Conservation (phyloP, 2,888 invertebrate genomes). For the Drosophila antonietae region DNA sequence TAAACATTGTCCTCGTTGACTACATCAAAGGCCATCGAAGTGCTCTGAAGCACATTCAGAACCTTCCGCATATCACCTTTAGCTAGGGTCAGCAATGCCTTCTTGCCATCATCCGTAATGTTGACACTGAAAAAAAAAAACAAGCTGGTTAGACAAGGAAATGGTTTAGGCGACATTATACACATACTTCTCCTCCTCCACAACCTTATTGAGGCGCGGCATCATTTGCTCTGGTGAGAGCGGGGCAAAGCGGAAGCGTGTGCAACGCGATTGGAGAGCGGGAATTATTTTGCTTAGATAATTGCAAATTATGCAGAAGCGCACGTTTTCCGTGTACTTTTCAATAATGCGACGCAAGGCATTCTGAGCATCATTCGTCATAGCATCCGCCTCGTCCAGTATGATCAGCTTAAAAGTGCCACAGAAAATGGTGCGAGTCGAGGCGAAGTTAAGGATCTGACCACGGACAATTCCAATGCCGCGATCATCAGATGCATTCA, state of each 20-base stretch:
- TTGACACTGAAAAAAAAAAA: slow-evolving; percentile 87
- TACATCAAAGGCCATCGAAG: slow-evolving; percentile 94
- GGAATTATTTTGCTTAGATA: slow-evolving; percentile 99
- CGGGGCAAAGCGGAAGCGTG: slow-evolving; percentile 97
- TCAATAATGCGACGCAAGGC: slow-evolving; percentile 98
- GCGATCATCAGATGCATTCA: slow-evolving; percentile 99
- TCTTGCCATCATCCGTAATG: slow-evolving; percentile 94
- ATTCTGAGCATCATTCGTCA: slow-evolving; percentile 99
- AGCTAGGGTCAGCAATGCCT: slow-evolving; percentile 94
- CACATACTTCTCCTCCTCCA: slow-evolving; percentile 91
- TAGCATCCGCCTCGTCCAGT: slow-evolving; percentile 99
- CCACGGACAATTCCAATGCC: slow-evolving; percentile 98
- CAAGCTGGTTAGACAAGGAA: neutral
- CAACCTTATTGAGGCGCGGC: slow-evolving; percentile 94
- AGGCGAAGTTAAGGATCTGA: slow-evolving; percentile 97
- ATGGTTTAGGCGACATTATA: too few relatives aligned
- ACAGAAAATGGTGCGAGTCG: slow-evolving; percentile 97
- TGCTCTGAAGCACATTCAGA: slow-evolving; percentile 97
- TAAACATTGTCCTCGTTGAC: slow-evolving; percentile 97
- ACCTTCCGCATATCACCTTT: slow-evolving; percentile 99
- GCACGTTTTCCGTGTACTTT: slow-evolving; percentile 98
- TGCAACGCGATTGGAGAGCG: slow-evolving; percentile 98
- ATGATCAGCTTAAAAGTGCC: slow-evolving; percentile 97
- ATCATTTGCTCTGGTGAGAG: slow-evolving; percentile 93
- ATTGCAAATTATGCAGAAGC: slow-evolving; percentile 99